Evolutionary conservation across 2,113 vertebrate genomes (phyloP).

Genomic region (Pogona vitticeps): DNA sequence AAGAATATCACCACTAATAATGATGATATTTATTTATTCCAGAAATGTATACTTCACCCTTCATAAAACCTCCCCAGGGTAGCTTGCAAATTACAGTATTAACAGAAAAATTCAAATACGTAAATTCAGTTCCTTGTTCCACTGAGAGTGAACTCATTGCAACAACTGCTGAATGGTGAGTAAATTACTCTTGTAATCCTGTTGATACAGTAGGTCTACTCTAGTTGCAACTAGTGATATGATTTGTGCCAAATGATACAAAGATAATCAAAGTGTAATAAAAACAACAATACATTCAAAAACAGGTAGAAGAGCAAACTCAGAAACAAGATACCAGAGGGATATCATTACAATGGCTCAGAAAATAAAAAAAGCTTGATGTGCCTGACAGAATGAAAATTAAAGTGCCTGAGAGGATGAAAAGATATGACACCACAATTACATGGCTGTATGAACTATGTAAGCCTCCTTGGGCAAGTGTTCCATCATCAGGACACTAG

Average conservation of each 20-base stretch:
- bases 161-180: too few relatives aligned
- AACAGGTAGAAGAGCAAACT: neutral
- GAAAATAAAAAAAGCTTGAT: neutral
- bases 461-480: neutral
- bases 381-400: neutral
- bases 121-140: neutral
- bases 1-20: neutral
- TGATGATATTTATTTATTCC: neutral
- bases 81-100: neutral
- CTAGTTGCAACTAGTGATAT: too few relatives aligned
- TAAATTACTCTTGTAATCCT: too few relatives aligned
- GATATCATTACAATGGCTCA: neutral
- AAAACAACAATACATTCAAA: neutral
- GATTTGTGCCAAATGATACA: neutral
- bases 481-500: neutral
- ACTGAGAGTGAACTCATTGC: too few relatives aligned
- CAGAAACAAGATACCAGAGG: neutral
- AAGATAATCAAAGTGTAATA: neutral
- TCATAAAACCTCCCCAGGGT: neutral
- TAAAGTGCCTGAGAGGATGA: neutral
- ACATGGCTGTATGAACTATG: too few relatives aligned
- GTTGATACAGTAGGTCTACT: too few relatives aligned
- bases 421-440: neutral
- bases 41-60: neutral
- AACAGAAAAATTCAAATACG: neutral